These are phyloP conservation scores for Varroa destructor DNA, from an alignment of 1,140 invertebrate genomes.

Conservation along the genomic window DNA sequence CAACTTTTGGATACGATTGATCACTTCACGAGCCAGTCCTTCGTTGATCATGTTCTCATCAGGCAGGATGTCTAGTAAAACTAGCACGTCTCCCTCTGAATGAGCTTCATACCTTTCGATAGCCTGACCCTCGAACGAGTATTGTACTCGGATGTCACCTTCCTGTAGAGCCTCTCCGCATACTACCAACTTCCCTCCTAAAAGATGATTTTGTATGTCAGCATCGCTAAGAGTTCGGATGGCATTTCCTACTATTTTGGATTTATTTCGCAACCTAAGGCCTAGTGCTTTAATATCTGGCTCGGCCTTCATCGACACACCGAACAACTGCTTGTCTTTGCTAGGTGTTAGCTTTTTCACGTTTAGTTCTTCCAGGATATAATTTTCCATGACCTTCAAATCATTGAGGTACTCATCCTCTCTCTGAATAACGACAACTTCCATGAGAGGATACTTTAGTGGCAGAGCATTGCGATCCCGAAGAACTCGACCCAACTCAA, in stretches of 20 bases:
- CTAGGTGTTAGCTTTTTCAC: constrained; percentile 73
- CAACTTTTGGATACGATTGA: constrained; percentile 90
- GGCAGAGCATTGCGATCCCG: constrained; percentile 85
- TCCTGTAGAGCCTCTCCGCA: constrained; percentile 59
- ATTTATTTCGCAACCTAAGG: constrained; percentile 67
- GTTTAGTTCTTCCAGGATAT: constrained; percentile 88
- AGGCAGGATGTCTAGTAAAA: constrained; percentile 48
- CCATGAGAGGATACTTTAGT: constrained; percentile 88
- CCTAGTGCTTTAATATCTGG: constrained; percentile 81
- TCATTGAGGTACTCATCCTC: constrained; percentile 64
- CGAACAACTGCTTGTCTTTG: constrained; percentile 80
- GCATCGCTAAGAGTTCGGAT: constrained; percentile 49
- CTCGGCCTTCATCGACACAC: constrained; percentile 79
- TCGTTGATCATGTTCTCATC: constrained; percentile 81
- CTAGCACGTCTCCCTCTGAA: constrained; percentile 55
- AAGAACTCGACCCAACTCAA: constrained; percentile 81
- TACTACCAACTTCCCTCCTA: constrained; percentile 56
- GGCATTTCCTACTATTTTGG: constrained; percentile 67
- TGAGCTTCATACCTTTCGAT: constrained; percentile 70
- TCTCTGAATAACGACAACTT: constrained; percentile 85
- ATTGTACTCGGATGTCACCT: constrained; percentile 72
- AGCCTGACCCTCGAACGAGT: constrained; percentile 48
- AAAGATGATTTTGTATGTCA: constrained; percentile 39
- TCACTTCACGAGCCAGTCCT: constrained; percentile 79
- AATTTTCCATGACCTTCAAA: constrained; percentile 62